These are phyloP conservation scores for Ceyx cyanopectus DNA, from an alignment of 2,113 vertebrate genomes.

Conservation along the genomic window DNA sequence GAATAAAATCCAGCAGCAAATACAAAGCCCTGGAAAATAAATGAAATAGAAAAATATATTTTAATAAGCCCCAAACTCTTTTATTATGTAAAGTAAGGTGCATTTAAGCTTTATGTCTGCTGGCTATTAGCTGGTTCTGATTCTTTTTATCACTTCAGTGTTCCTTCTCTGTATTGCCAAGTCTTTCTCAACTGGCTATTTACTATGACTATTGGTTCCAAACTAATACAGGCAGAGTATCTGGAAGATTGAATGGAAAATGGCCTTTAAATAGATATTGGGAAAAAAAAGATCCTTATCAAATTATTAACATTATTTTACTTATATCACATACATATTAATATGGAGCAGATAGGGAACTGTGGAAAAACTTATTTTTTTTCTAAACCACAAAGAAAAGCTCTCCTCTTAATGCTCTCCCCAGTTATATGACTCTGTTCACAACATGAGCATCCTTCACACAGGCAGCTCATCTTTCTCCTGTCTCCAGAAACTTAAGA, in stretches of 20 bases:
- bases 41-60: not conserved
- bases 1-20: not conserved
- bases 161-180: not conserved
- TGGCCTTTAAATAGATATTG: not conserved
- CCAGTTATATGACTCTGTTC: not conserved
- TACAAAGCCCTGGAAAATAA: not conserved
- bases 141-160: not conserved
- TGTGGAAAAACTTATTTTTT: not conserved
- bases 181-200: not conserved
- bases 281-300: not conserved
- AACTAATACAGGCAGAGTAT: not conserved
- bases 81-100: not conserved
- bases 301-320: not conserved
- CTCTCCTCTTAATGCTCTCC: not conserved
- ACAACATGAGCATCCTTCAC: not conserved
- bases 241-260: not conserved
- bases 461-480: not conserved
- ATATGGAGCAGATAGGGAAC: not conserved
- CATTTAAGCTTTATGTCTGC: not conserved
- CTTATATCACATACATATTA: not conserved
- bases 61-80: not conserved
- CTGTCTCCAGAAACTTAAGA: not conserved
- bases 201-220: not conserved
- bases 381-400: not conserved
- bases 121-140: not conserved